Percentiles rank a stretch among this genome's conserved stretches.
phyloP scores from a whole-genome alignment of 2,113 vertebrate species.

The Hiodon tergisus region DNA sequence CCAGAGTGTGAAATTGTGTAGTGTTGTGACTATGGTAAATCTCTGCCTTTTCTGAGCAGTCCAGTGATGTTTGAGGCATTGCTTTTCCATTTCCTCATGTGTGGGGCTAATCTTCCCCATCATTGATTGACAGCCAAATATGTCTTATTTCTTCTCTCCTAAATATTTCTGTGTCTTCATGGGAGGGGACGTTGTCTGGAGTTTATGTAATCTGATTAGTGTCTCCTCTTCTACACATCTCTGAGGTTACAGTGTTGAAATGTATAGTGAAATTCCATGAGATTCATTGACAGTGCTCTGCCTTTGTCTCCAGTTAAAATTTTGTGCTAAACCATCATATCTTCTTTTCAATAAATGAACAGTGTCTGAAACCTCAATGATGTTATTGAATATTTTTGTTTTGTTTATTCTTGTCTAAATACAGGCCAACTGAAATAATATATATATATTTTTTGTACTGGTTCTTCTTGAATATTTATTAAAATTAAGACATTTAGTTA shows the following conservation, averaged over 20 bases:
- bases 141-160: not conserved
- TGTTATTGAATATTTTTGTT: not conserved
- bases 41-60: constrained; percentile 32
- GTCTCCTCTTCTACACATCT: not conserved
- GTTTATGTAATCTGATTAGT: not conserved
- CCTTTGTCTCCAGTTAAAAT: constrained; percentile 37
- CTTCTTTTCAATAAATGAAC: constrained; percentile 55
- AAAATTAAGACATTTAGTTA: not conserved
- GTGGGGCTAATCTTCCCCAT: not conserved
- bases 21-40: constrained; percentile 40
- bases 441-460: not conserved
- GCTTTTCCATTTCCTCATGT: not conserved
- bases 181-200: not conserved
- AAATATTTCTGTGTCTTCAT: not conserved
- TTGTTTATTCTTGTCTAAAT: not conserved
- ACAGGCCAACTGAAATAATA: not conserved
- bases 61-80: constrained; percentile 49
- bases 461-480: not conserved
- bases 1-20: not conserved
- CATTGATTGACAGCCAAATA: not conserved
- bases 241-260: not conserved
- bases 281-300: constrained; percentile 36
- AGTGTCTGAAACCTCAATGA: constrained; percentile 10
- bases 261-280: constrained; percentile 29
- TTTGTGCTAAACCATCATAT: constrained; percentile 47